Conservation (phyloP, 2,888 invertebrate genomes). For the Bedellia somnulentella region DNA sequence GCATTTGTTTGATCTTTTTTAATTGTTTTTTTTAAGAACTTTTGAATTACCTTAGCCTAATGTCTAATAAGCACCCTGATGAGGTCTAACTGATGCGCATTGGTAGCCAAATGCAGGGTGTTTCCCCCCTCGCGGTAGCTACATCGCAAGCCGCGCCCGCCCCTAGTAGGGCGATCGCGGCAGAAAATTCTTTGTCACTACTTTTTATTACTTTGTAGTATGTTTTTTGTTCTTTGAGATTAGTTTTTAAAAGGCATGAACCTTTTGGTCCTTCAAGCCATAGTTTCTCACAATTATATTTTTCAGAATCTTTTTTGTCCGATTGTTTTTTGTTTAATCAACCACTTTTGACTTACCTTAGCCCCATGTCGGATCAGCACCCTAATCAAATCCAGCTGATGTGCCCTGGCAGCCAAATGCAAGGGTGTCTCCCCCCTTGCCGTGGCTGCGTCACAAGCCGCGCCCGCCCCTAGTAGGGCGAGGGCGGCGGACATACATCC, state of each 20-base stretch:
- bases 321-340: background rate
- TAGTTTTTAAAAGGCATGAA: no score
- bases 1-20: no score
- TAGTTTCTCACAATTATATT: background rate
- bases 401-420: constrained; percentile 94
- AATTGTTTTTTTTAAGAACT: no score
- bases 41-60: constrained; percentile 72
- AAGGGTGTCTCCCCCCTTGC: constrained; percentile 96
- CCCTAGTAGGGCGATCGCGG: constrained; percentile 88
- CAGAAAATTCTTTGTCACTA: no score
- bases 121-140: constrained; percentile 94
- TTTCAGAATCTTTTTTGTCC: background rate
- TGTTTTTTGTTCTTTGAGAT: no score
- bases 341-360: constrained; percentile 49
- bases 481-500: constrained; percentile 99
- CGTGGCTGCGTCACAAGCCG: constrained; percentile 91
- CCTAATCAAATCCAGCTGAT: constrained; percentile 96
- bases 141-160: constrained; percentile 93
- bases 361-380: constrained; percentile 94
- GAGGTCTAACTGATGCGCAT: constrained; percentile 97
- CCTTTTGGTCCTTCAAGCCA: no score
- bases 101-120: constrained; percentile 94
- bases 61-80: constrained; percentile 93
- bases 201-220: no score
- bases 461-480: constrained; percentile 87